Evolutionary conservation across 2,113 vertebrate species (phyloP), one percentile per base, ranked within the genome.

Genomic region (Gracilinanus agilis): DNA sequence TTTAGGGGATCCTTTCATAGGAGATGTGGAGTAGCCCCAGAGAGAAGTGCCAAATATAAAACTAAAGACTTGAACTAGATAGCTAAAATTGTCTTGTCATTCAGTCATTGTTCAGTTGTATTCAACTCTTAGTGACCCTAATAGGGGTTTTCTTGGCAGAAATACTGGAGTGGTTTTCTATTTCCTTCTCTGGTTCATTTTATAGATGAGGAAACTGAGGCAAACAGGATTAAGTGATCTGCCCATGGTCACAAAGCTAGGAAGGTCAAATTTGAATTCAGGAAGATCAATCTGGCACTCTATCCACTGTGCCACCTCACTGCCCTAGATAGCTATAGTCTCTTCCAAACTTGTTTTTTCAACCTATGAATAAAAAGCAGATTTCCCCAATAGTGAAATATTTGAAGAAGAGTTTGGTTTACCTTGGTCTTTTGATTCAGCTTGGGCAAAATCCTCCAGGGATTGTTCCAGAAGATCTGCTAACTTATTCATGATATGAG

Each of bases 361-460:
- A 44, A 12, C 19, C 24, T 23, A 56, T 0, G 9, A 61, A 67
- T 83, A 89, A 27, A 23, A 34, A 54, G 44, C 9, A 34, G 44
- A 75, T n/a, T 53, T 49, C 56, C 29, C 12, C n/a, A 56, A 40
- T 2, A 96, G 2, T 94, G 11, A 53, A 24, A 24, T 96, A 40
- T 40, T 23, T 83, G 67, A 83, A 83, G 29, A 67, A 67, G 67
- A 40, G 25, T 21, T 53, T 0, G 58, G 61, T 88, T 97, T 97
- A 99, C 99, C 99, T 98, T 99, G 99, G 98, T 99, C 99, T 97
- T 98, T 99, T 95, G 99, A 99, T 94, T 99, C 99, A 0, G 99
- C 99, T 97, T 99, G 98, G 5, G 98, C 99, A 94, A 99, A 99
- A 67, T 99, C 99, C 95, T 99, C 99, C 97, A 99, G 96, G 9